Evolutionary conservation across 2,113 vertebrate genomes (phyloP).

Genomic region (Sialia sialis): DNA sequence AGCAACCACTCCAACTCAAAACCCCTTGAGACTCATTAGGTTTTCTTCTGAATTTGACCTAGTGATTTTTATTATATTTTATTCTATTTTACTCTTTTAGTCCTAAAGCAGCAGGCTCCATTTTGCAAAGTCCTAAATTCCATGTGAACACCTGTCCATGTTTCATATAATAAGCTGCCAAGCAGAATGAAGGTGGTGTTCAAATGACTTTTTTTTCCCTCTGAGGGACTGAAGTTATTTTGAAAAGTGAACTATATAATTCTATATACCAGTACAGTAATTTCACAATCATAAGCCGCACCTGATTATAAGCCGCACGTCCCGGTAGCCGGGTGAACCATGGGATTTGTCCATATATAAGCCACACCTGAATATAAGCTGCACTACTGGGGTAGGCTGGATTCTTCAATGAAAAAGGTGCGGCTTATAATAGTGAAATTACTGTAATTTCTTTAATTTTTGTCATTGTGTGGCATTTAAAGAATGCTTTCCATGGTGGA

Average conservation of each 20-base stretch:
- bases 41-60: neutral
- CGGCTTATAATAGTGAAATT: too few relatives aligned
- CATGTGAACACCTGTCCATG: neutral
- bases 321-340: too few relatives aligned
- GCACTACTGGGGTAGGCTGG: too few relatives aligned
- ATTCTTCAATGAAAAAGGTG: too few relatives aligned
- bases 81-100: neutral
- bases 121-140: neutral
- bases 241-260: neutral
- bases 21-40: neutral
- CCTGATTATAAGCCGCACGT: too few relatives aligned
- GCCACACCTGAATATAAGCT: too few relatives aligned
- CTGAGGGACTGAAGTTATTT: neutral
- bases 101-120: neutral
- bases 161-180: neutral
- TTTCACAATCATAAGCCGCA: too few relatives aligned
- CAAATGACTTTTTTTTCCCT: neutral
- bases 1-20: neutral
- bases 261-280: neutral
- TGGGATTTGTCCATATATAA: too few relatives aligned
- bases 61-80: neutral
- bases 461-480: neutral
- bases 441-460: slow-evolving; percentile 20
- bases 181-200: neutral
- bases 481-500: neutral